phyloP scores from a whole-genome alignment of 2,797 vertebrate genomes.

The Enteromius afrohamiltoni region DNA sequence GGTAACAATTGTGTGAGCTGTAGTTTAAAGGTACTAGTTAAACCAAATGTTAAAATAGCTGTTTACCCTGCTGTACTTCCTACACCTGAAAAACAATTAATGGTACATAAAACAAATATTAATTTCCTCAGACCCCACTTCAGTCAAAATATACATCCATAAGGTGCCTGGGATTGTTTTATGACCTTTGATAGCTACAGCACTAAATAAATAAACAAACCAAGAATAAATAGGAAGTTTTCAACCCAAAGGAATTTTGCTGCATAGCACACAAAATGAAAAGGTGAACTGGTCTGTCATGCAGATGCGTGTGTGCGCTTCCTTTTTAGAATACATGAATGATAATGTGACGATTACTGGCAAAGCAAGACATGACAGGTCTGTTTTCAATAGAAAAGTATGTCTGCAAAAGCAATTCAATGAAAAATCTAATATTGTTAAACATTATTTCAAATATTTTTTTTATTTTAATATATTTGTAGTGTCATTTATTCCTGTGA shows the following conservation, averaged over 20 bases:
- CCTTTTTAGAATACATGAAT: background rate
- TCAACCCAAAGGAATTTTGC: background rate
- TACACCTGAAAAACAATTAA: background rate
- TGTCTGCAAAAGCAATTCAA: background rate
- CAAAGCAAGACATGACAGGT: background rate
- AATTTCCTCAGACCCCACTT: background rate
- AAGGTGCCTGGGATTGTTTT: background rate
- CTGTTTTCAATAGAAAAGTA: slow-evolving; percentile 13
- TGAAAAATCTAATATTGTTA: background rate
- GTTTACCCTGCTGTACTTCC: too few species aligned
- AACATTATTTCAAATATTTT: background rate
- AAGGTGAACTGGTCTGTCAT: slow-evolving; percentile 34
- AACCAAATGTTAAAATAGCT: background rate
- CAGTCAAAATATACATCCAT: background rate
- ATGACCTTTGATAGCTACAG: background rate
- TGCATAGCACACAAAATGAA: background rate
- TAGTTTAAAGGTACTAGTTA: background rate
- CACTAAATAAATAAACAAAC: background rate
- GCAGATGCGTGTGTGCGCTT: background rate
- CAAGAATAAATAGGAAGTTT: background rate
- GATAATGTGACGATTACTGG: background rate
- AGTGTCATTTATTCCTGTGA: background rate
- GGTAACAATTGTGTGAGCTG: background rate
- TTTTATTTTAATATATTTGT: background rate
- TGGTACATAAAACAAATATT: background rate